These are phyloP conservation scores for Embiotoca jacksoni DNA, from an alignment of 2,113 vertebrate genomes.

Conservation along the genomic window DNA sequence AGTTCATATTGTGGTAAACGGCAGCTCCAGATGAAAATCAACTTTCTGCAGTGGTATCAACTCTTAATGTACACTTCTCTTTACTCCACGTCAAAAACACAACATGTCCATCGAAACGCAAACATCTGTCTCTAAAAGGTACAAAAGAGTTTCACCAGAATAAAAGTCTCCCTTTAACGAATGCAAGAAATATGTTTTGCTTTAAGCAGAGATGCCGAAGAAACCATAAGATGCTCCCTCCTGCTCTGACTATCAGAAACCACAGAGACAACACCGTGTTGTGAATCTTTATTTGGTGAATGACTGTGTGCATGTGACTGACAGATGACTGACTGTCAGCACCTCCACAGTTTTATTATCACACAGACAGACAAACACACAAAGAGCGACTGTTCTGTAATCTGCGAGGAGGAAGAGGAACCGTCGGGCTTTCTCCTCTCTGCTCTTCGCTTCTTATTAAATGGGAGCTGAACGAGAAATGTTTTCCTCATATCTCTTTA, in stretches of 20 bases:
- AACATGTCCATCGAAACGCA: not conserved
- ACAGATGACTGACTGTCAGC: conserved; percentile 7
- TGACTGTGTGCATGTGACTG: not conserved
- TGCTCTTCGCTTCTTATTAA: conserved; percentile 12
- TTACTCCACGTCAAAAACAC: not conserved
- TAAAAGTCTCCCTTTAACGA: not conserved
- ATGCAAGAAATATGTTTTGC: not conserved
- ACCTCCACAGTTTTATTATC: not conserved
- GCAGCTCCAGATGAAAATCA: conserved; percentile 4
- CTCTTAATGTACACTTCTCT: not conserved
- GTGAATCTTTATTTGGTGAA: not conserved
- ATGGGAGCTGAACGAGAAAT: not conserved
- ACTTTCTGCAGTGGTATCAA: conserved; percentile 1
- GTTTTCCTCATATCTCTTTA: not conserved
- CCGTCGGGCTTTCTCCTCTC: not conserved
- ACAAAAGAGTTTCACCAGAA: too few relatives aligned
- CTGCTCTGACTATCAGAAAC: not conserved
- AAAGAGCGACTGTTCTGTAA: conserved; percentile 22
- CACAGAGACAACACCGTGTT: not conserved
- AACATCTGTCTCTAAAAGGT: not conserved
- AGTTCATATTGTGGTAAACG: conserved; percentile 21
- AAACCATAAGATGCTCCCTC: not conserved
- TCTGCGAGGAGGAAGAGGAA: too few relatives aligned
- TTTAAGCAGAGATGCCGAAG: not conserved
- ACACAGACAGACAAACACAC: not conserved